Percentiles rank a stretch among this genome's conserved stretches.
These are phyloP conservation scores for Lepidonotus clava DNA, from an alignment of 2,888 invertebrate genomes.

Conservation along the genomic window DNA sequence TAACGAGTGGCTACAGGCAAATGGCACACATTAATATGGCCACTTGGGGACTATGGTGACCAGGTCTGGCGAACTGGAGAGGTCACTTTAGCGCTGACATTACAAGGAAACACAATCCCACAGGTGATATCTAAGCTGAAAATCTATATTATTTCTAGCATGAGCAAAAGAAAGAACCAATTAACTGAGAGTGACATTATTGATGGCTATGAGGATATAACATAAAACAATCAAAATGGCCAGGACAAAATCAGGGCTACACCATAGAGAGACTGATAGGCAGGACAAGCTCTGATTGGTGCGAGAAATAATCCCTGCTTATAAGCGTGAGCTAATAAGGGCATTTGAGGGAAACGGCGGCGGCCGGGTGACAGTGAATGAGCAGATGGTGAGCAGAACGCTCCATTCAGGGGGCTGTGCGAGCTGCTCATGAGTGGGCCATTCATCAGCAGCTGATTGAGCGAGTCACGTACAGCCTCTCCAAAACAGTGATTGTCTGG, in stretches of 20 bases:
- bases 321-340: no score
- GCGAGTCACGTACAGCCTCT: neutral
- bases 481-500: neutral
- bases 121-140: no score
- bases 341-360: no score
- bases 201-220: no score
- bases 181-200: no score
- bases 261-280: no score
- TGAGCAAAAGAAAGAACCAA: no score
- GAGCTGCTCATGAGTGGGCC: neutral
- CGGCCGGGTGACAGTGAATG: neutral
- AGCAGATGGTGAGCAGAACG: constrained; percentile 20
- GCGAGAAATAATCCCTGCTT: neutral
- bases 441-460: constrained; percentile 22
- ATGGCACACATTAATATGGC: neutral
- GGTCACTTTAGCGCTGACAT: constrained; percentile 41
- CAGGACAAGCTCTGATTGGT: no score
- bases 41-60: neutral
- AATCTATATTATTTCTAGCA: no score
- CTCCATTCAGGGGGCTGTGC: neutral
- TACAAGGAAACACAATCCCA: no score
- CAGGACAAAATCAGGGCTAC: no score
- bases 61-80: neutral
- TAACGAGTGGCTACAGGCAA: neutral
- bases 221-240: no score